Evolutionary conservation across 2,113 vertebrate genomes (phyloP), one percentile per base, ranked within the genome.

Genomic region (Microtus ochrogaster): DNA sequence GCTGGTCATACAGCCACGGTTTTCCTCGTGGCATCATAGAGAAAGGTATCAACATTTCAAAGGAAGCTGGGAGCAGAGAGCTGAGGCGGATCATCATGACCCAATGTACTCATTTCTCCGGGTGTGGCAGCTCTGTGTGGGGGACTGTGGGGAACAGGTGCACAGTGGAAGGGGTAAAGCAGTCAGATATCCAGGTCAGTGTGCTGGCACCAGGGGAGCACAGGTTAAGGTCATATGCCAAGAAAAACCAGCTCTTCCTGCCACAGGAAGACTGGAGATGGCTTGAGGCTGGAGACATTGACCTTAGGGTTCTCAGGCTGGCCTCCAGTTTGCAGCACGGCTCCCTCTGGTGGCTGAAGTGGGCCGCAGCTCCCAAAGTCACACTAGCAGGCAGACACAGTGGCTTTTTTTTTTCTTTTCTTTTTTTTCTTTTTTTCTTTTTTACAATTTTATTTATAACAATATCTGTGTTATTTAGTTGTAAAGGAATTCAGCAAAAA

Each of bases 401-500:
- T 96, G 90, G 95, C 36, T 92, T 97, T 94, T 79, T 33, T 30
- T 73, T 82, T 74, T 6, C 52, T 36, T 90, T 96, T 92, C 72
- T 93, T 44, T 92, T 24, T 21, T 30, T 36, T 85, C n/a, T 55
- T 87, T 92, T 68, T 96, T 98, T 90, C 28, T 49, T 63, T 84
- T 99, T 97, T 98, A 98, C 98, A 99, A 98, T 99, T 98, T 98
- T 98, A 98, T 99, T 99, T 99, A 99, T 99, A 99, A 99, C 99
- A 99, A 99, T 99, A 99, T 99, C 98, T 99, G 99, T 98, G 98
- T 99, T 99, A 99, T 99, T 99, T 99, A 99, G 99, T 99, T 99
- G 99, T 99, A 99, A 99, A 99, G 99, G 99, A 99, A 99, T 99
- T 99, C 99, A 99, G 99, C 99, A 99, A 99, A 99, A 99, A 99